Evolutionary conservation across 2,797 vertebrate genomes (phyloP).

Genomic region (Labeo calbasu): DNA sequence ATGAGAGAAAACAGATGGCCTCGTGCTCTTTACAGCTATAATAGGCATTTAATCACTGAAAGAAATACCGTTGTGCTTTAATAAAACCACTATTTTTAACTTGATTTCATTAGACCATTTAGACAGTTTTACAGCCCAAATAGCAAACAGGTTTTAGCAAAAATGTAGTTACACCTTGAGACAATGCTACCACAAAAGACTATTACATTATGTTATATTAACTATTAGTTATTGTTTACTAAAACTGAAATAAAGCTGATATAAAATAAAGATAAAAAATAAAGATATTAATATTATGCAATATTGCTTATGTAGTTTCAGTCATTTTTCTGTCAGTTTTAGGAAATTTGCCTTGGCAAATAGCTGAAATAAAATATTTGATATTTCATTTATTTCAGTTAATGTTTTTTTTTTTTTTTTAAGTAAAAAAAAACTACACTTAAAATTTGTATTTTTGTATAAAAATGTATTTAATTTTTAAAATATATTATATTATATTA

Average conservation of each 20-base stretch:
- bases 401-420: no score
- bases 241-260: background rate
- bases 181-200: background rate
- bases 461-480: no score
- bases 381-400: no score
- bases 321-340: no score
- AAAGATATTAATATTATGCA: background rate
- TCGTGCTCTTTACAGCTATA: background rate
- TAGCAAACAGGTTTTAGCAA: background rate
- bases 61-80: background rate
- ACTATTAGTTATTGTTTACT: background rate
- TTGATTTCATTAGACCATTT: background rate
- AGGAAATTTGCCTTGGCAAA: no score
- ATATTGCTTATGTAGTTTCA: no score
- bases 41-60: background rate
- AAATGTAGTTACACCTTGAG: background rate
- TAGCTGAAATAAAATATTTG: no score
- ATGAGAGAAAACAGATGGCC: conserved; percentile 13
- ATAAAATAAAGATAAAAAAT: background rate
- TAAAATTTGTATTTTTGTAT: no score
- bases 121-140: background rate
- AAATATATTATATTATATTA: no score
- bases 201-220: background rate
- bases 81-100: background rate
- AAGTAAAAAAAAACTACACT: no score